A percentile compares a stretch with the other conserved stretches of the same genome.
These are phyloP conservation scores for Lutraria lutraria DNA, from an alignment of 2,888 invertebrate species.

Conservation along the genomic window DNA sequence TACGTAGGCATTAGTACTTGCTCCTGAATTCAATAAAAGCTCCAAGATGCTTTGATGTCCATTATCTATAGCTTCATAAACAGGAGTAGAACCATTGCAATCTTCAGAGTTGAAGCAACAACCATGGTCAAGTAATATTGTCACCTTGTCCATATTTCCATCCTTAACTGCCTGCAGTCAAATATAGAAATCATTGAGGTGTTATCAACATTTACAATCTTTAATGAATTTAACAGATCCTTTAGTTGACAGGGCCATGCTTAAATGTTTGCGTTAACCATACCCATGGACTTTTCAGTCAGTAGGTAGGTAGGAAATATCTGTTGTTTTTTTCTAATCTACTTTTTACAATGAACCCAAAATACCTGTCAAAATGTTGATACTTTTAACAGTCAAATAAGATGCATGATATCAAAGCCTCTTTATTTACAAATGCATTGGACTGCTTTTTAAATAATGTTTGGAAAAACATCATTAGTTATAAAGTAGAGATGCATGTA, in stretches of 20 bases:
- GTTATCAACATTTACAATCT: not conserved
- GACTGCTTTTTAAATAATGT: too few relatives aligned
- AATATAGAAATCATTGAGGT: not conserved
- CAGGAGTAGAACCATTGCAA: slow-evolving; percentile 21
- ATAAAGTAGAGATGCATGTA: too few relatives aligned
- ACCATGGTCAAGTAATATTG: not conserved
- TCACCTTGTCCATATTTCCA: not conserved
- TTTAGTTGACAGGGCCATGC: not conserved
- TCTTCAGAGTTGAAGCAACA: slow-evolving; percentile 37
- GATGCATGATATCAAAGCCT: too few relatives aligned
- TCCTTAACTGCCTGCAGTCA: not conserved
- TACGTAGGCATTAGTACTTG: slow-evolving; percentile 27
- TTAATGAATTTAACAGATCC: not conserved
- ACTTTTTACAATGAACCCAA: too few relatives aligned
- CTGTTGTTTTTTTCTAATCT: too few relatives aligned
- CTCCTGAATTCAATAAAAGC: slow-evolving; percentile 6
- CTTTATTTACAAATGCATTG: too few relatives aligned
- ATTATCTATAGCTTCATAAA: slow-evolving; percentile 40
- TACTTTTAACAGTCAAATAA: too few relatives aligned
- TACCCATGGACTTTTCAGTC: too few relatives aligned
- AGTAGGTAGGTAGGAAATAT: too few relatives aligned
- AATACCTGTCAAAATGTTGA: too few relatives aligned
- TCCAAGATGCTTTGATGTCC: slow-evolving; percentile 28
- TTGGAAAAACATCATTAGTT: too few relatives aligned
- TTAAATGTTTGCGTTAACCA: too few relatives aligned